Base-by-base conservation (phyloP, 2,113 vertebrate species). In the Galeopterus variegatus region DNA sequence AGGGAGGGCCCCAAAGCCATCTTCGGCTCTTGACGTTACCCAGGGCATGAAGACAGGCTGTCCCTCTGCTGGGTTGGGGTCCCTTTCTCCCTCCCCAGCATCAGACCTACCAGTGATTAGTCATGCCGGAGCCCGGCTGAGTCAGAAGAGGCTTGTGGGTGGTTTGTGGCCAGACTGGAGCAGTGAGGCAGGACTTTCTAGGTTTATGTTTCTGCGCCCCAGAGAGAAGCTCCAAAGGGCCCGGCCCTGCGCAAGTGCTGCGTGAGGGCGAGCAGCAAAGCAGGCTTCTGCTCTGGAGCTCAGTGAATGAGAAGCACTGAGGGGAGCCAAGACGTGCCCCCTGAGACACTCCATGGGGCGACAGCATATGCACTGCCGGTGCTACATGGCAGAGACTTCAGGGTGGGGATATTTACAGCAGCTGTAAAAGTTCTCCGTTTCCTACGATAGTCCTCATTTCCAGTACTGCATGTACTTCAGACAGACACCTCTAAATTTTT, bases 81-180 rank as follows among this genome's bases (percentile, higher is more conserved):
- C 76, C 12, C 75, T 45, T 26, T 82, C 82, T 75, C 33, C 90
- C 72, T 92, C 75, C 85, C 69, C 91, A 77, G 2, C 85, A 11
- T 54, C 41, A 48, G 67, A 88, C 95, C 81, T 96, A 81, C 88
- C 73, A 23, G 28, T 90, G 93, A 92, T 97, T 95, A 98, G 96
- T 97, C 97, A 96, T 95, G 97, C 79, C 72, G 85, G 95, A 90
- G 96, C 81, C 91, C 0, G 2, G 93, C 94, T 97, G 97, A 98
- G 94, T 98, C 98, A 97, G 88, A 98, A 97, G 90, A 48, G 91
- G 75, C 94, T 85, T 76, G 85, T 96, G 77, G 93, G 95, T 97
- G 98, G 97, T 96, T 98, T 98, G 97, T 97, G 98, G 97, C 98
- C 86, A 80, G 94, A 56, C 88, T 82, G 96, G 94, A 96, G 88